These are phyloP conservation scores for Borostomias antarcticus DNA, from an alignment of 2,797 vertebrate genomes.

Conservation along the genomic window DNA sequence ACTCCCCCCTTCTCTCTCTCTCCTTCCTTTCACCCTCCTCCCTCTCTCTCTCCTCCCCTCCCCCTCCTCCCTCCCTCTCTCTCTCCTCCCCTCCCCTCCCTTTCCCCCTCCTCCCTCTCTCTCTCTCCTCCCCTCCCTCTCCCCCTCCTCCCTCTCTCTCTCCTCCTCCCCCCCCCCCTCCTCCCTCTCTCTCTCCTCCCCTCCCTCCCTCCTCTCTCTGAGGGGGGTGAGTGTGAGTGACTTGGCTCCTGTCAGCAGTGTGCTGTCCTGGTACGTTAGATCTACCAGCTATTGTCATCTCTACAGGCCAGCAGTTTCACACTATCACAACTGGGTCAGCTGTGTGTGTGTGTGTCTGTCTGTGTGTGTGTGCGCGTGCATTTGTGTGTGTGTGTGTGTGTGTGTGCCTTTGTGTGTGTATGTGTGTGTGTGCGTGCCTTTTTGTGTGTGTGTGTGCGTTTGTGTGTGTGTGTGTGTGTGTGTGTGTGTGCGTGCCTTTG, in stretches of 20 bases:
- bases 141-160: background rate
- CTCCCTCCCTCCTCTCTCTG: background rate
- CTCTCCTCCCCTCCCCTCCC: background rate
- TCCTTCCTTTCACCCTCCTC: constrained; percentile 1
- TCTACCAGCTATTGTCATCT: no score
- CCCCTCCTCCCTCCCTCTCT: background rate
- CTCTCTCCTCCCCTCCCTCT: background rate
- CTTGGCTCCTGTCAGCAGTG: no score
- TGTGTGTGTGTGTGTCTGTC: background rate
- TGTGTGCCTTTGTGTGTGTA: no score
- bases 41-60: no score
- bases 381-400: no score
- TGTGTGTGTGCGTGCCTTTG: no score
- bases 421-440: background rate
- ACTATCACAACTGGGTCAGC: background rate
- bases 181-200: background rate
- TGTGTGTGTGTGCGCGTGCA: background rate
- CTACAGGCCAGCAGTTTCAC: no score
- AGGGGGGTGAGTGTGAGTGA: no score
- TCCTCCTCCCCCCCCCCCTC: no score
- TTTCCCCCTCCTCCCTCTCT: background rate
- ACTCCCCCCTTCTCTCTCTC: no score
- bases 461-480: background rate
- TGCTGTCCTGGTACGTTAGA: no score
- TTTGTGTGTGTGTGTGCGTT: background rate